phyloP scores from a whole-genome alignment of 2,888 invertebrate species.

The Arrhopalites spinosus region DNA sequence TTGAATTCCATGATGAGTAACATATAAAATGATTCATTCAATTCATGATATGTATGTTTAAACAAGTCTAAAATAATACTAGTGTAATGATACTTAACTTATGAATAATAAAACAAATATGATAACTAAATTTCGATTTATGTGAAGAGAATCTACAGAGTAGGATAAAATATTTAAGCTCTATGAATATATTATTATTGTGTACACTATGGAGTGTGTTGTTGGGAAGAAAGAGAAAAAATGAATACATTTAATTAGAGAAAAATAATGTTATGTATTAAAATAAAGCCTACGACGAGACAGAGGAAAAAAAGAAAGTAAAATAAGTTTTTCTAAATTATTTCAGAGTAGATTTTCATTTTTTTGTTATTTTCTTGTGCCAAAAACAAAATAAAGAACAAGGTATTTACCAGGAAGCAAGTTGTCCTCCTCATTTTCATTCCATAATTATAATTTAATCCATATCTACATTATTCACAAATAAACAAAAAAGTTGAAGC shows the following conservation, averaged over 20 bases:
- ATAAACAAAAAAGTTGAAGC: no score
- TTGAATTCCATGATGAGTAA: no score
- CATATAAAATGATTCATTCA: no score
- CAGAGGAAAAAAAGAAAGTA: background rate
- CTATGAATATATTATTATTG: background rate
- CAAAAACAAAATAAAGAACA: slow-evolving; percentile 12
- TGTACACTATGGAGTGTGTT: background rate
- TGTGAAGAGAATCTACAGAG: no score
- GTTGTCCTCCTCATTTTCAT: background rate
- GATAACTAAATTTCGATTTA: no score
- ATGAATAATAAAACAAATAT: no score
- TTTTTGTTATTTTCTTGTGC: slow-evolving; percentile 25
- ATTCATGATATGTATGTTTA: no score
- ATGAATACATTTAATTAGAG: background rate
- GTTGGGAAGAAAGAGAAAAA: background rate
- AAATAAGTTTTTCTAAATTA: background rate
- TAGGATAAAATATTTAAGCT: background rate
- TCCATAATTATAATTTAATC: background rate
- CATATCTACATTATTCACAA: no score
- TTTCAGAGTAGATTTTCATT: slow-evolving; percentile 9
- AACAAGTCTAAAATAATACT: background rate
- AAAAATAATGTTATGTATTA: background rate
- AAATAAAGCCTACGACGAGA: slow-evolving; percentile 1
- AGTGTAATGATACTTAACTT: background rate
- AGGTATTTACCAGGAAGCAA: slow-evolving; percentile 38